Percentiles rank a stretch among this genome's conserved stretches.
phyloP scores from a whole-genome alignment of 2,888 invertebrate genomes.

The Zelleria hepariella region DNA sequence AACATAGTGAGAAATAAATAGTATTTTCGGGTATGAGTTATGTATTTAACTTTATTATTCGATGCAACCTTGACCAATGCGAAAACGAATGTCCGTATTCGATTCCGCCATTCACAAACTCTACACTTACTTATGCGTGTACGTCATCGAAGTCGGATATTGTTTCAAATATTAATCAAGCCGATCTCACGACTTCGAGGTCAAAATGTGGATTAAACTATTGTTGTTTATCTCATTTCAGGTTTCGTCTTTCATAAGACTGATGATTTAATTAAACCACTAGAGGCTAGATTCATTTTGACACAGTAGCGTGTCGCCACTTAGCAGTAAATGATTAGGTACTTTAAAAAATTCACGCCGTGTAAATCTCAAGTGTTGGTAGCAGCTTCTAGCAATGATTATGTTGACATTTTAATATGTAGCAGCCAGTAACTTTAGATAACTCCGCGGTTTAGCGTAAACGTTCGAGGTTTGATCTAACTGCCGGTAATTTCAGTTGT shows the following conservation, averaged over 20 bases:
- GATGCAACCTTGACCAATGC: slow-evolving; percentile 30
- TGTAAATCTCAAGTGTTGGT: no score
- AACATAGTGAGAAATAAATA: background rate
- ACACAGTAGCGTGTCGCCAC: no score
- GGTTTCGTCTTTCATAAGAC: background rate
- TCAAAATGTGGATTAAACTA: slow-evolving; percentile 6
- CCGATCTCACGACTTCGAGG: slow-evolving; percentile 27
- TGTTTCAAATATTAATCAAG: slow-evolving; percentile 8
- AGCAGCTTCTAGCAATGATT: background rate
- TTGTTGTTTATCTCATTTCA: background rate
- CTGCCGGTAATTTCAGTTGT: background rate
- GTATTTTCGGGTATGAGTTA: background rate
- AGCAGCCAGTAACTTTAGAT: no score
- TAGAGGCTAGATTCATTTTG: no score
- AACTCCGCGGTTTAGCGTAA: background rate
- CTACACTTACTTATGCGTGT: slow-evolving; percentile 10
- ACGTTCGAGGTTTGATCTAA: background rate
- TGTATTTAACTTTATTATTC: background rate
- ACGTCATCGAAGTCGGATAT: slow-evolving; percentile 10
- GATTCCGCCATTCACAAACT: slow-evolving; percentile 59
- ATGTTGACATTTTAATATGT: background rate
- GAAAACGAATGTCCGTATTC: slow-evolving; percentile 27
- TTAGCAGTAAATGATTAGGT: no score
- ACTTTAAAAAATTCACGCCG: no score
- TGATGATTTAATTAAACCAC: no score